Evolutionary conservation across 2,888 invertebrate genomes (phyloP), one percentile per base, ranked within the genome.

Genomic region (Trissolcus brochymenae): DNA sequence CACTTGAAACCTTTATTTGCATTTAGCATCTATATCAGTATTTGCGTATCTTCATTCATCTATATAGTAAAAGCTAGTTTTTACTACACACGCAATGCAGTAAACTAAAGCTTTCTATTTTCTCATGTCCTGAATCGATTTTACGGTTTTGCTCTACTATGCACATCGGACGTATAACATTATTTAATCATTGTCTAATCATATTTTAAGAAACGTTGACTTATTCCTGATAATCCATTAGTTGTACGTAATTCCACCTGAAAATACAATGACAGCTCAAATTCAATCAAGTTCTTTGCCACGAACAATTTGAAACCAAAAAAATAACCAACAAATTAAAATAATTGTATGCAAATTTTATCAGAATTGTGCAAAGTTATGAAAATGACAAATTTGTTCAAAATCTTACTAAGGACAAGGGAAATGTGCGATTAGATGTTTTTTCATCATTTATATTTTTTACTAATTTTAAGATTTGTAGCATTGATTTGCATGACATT

Each of bases 121-220:
- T 61, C 67, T 71, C 57, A 74, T 76, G 61, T 73, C 56, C 74
- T 78, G 21, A 78, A 78, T 75, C 62, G 66, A 78, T 72, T 56
- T 67, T 65, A 75, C 59, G 53, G 67, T 75, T 68, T 76, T 76
- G 72, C 76, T 84, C 83, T 81, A 84, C 85, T 85, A 84, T 86
- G 86, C 86, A 86, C 86, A 86, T 86, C 84, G 82, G 82, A 83
- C 80, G 80, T 64, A 66, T 59, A 71, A 75, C 35, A 35, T 75
- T 78, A 71, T 67, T 74, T 59, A 75, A 67, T 60, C 46, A 65
- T 71, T 56, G 67, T 75, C 75, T 64, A 64, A 75, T 75, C 68
- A 75, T 75, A 75, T 59, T 46, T 68, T 54, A 46, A 64, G 59
- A 62, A 57, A 53, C 56, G 46, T 53, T 53, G 3, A 55, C 49